Base-by-base conservation (phyloP, 2,888 invertebrate genomes). In the Platynereis dumerilii region DNA sequence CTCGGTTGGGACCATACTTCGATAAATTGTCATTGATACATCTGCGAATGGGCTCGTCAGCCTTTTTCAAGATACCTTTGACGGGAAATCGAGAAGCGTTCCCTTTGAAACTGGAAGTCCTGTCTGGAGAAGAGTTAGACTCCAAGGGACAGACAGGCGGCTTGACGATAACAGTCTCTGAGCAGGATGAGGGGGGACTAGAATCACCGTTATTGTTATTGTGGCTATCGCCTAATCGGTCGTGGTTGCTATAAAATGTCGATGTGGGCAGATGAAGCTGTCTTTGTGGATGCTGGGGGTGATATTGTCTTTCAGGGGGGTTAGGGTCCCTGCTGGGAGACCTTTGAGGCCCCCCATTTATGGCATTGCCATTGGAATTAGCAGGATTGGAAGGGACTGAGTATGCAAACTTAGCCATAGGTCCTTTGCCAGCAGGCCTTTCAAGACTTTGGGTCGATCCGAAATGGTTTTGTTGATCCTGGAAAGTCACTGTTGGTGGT, bases 21-120 rank as follows among this genome's bases (percentile, higher is more conserved):
- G n/a, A n/a, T 12, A 48, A 7, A n/a, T 48, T 48, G 48, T 48
- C 48, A 48, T 48, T 48, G n/a, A 48, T 48, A 48, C 48, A 48
- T 48, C 48, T 48, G 22, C 48, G 48, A 20, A 48, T 48, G 17
- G 48, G 48, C n/a, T 48, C 48, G 17, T 48, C 48, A 5, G 48
- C 48, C n/a, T 48, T 48, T n/a, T 48, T 48, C 22, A 48, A 48
- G 48, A 48, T 48, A 22, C 48, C 48, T 48, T 48, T 48, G 7
- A 34, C 12, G 34, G 34, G 34, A 20, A 48, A n/a, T 48, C 48
- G 48, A 10, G 48, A 20, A 20, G 10, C 22, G 48, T n/a, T 48
- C 12, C 34, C 34, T 34, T 34, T 34, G 34, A 34, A 34, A 34
- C 34, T 34, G 12, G 34, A 34, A 34, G 34, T 34, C 34, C 34